Conservation (phyloP, 2,888 invertebrate species). For the Camponotus fellah region DNA sequence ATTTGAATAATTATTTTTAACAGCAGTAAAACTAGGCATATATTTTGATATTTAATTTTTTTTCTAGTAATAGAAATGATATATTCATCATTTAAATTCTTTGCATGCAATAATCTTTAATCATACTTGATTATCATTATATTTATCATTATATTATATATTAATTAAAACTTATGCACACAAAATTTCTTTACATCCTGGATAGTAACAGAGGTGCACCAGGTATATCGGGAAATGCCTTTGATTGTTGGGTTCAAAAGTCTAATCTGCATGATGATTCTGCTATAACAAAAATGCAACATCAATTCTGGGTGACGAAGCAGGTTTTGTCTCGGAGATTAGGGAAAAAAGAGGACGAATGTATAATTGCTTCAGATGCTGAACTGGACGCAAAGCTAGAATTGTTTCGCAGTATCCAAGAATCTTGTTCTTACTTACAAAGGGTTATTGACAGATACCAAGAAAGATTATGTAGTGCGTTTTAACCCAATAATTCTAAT, state of each 20-base stretch:
- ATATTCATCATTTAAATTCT: background rate
- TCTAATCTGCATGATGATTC: conserved; percentile 85
- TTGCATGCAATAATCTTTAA: background rate
- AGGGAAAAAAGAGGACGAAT: conserved; percentile 98
- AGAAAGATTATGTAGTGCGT: conserved; percentile 94
- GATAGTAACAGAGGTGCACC: conserved; percentile 79
- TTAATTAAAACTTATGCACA: conserved; percentile 6
- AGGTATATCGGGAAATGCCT: conserved; percentile 84
- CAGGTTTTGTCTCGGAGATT: conserved; percentile 97
- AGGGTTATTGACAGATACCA: conserved; percentile 97
- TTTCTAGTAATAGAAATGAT: background rate
- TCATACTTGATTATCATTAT: background rate
- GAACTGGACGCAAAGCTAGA: conserved; percentile 98
- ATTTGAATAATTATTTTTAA: conserved; percentile 12
- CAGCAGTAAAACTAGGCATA: background rate
- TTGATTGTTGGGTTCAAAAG: conserved; percentile 87
- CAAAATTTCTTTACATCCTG: conserved; percentile 12
- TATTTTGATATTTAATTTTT: background rate
- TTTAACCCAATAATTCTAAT: conserved; percentile 17
- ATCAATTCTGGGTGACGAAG: conserved; percentile 99
- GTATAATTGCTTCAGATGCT: conserved; percentile 98
- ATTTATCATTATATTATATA: conserved; percentile 1
- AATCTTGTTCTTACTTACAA: conserved; percentile 95
- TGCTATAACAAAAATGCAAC: conserved; percentile 91
- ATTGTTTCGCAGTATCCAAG: conserved; percentile 96